Conservation (phyloP, 1,140 invertebrate genomes). For the Cydia strobilella region DNA sequence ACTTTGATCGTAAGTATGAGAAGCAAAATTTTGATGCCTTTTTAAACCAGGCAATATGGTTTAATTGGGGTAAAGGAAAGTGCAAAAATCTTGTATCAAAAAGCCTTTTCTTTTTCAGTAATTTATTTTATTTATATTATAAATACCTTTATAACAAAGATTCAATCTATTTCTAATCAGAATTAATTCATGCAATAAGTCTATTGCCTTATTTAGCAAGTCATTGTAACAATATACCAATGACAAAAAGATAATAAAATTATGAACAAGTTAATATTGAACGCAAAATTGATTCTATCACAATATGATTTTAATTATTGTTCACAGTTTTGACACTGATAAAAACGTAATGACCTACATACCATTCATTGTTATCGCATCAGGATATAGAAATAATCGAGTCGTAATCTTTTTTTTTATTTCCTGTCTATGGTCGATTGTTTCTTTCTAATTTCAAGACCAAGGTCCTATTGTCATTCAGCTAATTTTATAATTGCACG, state of each 20-base stretch:
- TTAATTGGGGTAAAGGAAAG: too few relatives aligned
- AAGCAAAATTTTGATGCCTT: too few relatives aligned
- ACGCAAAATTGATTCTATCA: constrained; percentile 24
- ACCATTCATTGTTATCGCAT: constrained; percentile 7
- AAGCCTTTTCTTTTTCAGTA: too few relatives aligned
- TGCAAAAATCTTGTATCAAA: too few relatives aligned
- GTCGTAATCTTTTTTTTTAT: constrained; percentile 11
- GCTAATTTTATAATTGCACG: constrained; percentile 24
- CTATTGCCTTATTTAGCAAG: not conserved
- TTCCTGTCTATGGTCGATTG: constrained; percentile 29
- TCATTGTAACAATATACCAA: not conserved
- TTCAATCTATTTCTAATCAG: too few relatives aligned
- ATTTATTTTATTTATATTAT: too few relatives aligned
- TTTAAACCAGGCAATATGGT: too few relatives aligned
- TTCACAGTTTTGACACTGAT: constrained; percentile 12
- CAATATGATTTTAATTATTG: constrained; percentile 18
- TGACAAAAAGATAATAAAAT: not conserved
- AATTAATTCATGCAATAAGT: not conserved
- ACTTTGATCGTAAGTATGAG: too few relatives aligned
- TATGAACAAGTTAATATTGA: not conserved
- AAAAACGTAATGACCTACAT: constrained; percentile 31
- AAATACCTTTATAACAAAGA: too few relatives aligned
- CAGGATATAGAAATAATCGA: constrained; percentile 25
- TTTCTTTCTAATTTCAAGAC: constrained; percentile 32
- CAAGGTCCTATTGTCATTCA: constrained; percentile 16